Conservation (phyloP, 1,140 invertebrate species). For the Carposina sasakii region DNA sequence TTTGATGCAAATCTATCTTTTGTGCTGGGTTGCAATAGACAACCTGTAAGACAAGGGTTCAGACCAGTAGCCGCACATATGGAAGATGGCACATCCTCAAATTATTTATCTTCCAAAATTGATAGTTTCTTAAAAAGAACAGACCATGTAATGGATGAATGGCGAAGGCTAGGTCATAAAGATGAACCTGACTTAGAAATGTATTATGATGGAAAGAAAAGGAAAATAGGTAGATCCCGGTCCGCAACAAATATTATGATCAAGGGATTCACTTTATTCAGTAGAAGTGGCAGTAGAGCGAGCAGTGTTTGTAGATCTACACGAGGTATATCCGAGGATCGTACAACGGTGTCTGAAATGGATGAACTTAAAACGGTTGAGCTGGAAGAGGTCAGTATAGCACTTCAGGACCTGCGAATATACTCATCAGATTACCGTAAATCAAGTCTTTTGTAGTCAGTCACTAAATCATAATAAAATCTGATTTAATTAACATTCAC, state of each 20-base stretch:
- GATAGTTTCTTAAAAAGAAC: constrained; percentile 85
- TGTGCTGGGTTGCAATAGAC: constrained; percentile 80
- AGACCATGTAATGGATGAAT: constrained; percentile 90
- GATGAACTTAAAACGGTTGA: too few species aligned
- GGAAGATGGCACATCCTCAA: constrained; percentile 82
- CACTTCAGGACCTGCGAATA: too few species aligned
- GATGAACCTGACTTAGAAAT: constrained; percentile 66
- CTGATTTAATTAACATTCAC: too few species aligned
- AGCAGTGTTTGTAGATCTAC: constrained; percentile 68
- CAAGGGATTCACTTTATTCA: constrained; percentile 82
- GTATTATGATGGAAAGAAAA: constrained; percentile 54
- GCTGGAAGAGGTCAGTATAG: too few species aligned
- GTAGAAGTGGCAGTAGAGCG: constrained; percentile 72
- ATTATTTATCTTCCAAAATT: constrained; percentile 82
- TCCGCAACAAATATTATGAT: constrained; percentile 86
- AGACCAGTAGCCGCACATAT: constrained; percentile 81
- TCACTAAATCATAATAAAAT: too few species aligned
- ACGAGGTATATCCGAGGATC: constrained; percentile 74
- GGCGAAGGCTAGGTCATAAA: constrained; percentile 78
- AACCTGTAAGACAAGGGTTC: constrained; percentile 78
- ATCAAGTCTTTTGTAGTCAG: too few species aligned
- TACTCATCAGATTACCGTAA: too few species aligned
- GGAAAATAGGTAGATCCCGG: constrained; percentile 76
- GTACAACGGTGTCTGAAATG: constrained; percentile 76
- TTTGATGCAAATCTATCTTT: constrained; percentile 87